Percentiles rank a stretch among this genome's conserved stretches.
These are phyloP conservation scores for Sphaerophoria taeniata DNA, from an alignment of 2,888 invertebrate species.

Conservation along the genomic window DNA sequence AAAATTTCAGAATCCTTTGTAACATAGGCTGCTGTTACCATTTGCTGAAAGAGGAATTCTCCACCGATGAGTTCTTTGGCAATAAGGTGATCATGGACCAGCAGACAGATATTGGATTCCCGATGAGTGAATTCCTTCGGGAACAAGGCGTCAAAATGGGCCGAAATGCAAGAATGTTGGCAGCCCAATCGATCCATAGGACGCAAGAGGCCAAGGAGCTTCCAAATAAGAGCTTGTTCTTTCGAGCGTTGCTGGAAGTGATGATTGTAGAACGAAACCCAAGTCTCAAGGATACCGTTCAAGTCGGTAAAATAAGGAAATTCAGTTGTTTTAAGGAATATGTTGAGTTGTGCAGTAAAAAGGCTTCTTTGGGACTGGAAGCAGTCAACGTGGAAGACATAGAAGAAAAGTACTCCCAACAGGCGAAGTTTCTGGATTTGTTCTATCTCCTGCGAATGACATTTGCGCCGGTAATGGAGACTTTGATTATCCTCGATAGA, in stretches of 20 bases:
- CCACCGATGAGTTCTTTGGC: slow-evolving; percentile 79
- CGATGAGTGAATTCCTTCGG: slow-evolving; percentile 86
- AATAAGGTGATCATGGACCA: slow-evolving; percentile 78
- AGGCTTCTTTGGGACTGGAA: slow-evolving; percentile 83
- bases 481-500: slow-evolving; percentile 92
- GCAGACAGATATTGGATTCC: slow-evolving; percentile 85
- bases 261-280: slow-evolving; percentile 83
- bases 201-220: slow-evolving; percentile 84
- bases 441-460: slow-evolving; percentile 91
- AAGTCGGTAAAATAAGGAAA: slow-evolving; percentile 87
- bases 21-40: slow-evolving; percentile 97
- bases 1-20: slow-evolving; percentile 86
- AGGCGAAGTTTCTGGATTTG: slow-evolving; percentile 86
- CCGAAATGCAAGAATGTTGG: slow-evolving; percentile 92
- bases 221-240: slow-evolving; percentile 87
- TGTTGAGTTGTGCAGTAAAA: slow-evolving; percentile 86
- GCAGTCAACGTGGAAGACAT: slow-evolving; percentile 84
- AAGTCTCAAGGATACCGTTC: slow-evolving; percentile 82
- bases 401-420: slow-evolving; percentile 80
- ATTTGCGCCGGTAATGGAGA: slow-evolving; percentile 92
- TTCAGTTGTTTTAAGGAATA: slow-evolving; percentile 88
- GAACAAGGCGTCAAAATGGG: slow-evolving; percentile 85
- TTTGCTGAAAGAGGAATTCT: slow-evolving; percentile 86
- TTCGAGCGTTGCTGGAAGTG: slow-evolving; percentile 90
- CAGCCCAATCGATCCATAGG: slow-evolving; percentile 92